These are phyloP conservation scores for Reticulitermes lucifugus DNA, from an alignment of 2,888 invertebrate genomes.

Conservation along the genomic window DNA sequence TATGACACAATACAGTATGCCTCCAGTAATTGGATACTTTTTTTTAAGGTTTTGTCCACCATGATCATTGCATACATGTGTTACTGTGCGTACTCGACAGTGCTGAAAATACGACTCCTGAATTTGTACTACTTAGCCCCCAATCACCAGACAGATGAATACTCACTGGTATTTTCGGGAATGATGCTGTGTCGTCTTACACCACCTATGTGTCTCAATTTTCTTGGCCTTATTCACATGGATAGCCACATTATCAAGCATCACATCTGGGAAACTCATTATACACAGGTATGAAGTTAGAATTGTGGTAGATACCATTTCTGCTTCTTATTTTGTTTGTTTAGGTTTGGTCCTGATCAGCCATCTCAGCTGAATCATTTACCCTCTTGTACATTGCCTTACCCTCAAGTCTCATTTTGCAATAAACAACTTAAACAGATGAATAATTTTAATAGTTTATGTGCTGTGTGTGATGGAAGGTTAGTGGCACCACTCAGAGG, in stretches of 20 bases:
- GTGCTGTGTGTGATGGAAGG: too few species aligned
- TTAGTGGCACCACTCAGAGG: too few species aligned
- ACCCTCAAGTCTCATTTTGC: too few species aligned
- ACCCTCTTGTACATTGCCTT: too few species aligned
- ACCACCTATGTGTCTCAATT: conserved; percentile 98
- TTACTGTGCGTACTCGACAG: conserved; percentile 97
- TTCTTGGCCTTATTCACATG: conserved; percentile 96
- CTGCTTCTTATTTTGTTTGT: too few species aligned
- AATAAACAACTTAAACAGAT: too few species aligned
- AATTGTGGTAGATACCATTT: too few species aligned
- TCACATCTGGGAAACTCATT: conserved; percentile 88
- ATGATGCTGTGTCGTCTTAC: conserved; percentile 98
- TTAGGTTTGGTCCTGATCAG: too few species aligned
- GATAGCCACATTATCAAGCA: conserved; percentile 93
- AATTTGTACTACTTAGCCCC: conserved; percentile 98
- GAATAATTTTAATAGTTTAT: too few species aligned
- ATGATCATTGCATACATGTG: conserved; percentile 94
- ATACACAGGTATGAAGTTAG: conserved; percentile 81
- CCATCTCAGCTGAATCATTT: too few species aligned
- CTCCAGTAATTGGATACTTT: conserved; percentile 5
- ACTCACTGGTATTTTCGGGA: conserved; percentile 98
- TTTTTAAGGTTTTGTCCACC: conserved; percentile 85
- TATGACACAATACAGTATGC: too few species aligned
- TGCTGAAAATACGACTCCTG: conserved; percentile 94
- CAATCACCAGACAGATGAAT: conserved; percentile 98